Conservation (phyloP, 2,797 vertebrate species). For the Notolabrus celidotus region DNA sequence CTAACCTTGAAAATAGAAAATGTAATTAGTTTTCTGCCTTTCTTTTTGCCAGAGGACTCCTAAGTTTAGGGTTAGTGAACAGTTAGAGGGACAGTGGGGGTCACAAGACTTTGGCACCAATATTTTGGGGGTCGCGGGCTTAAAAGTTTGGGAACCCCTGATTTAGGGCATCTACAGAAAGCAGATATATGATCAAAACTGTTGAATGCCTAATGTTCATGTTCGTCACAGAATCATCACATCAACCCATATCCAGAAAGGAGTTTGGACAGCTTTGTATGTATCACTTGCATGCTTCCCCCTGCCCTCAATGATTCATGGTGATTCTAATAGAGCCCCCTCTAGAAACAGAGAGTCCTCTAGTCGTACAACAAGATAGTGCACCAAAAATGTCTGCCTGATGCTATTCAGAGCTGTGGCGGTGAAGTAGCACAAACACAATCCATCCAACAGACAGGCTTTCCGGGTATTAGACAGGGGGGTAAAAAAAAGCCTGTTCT, state of each 20-base stretch:
- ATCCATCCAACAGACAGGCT: constrained; percentile 71
- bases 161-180: constrained; percentile 5
- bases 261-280: constrained; percentile 83
- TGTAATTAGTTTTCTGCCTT: no score
- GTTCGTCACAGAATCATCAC: constrained; percentile 77
- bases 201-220: constrained; percentile 58
- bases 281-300: constrained; percentile 72
- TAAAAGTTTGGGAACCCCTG: no score
- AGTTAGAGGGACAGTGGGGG: no score
- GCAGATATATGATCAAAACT: background rate
- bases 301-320: constrained; percentile 46
- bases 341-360: constrained; percentile 43
- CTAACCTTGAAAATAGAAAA: no score
- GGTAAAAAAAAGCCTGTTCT: constrained; percentile 13
- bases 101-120: no score
- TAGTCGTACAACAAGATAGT: constrained; percentile 27
- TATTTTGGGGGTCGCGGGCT: no score
- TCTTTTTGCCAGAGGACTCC: no score
- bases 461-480: constrained; percentile 62
- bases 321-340: constrained; percentile 59
- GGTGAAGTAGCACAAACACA: constrained; percentile 51
- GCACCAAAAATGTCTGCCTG: constrained; percentile 37
- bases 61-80: no score
- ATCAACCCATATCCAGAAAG: constrained; percentile 79
- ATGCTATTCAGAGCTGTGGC: constrained; percentile 42